phyloP scores from a whole-genome alignment of 2,113 vertebrate species.

The Nothocercus nigrocapillus region DNA sequence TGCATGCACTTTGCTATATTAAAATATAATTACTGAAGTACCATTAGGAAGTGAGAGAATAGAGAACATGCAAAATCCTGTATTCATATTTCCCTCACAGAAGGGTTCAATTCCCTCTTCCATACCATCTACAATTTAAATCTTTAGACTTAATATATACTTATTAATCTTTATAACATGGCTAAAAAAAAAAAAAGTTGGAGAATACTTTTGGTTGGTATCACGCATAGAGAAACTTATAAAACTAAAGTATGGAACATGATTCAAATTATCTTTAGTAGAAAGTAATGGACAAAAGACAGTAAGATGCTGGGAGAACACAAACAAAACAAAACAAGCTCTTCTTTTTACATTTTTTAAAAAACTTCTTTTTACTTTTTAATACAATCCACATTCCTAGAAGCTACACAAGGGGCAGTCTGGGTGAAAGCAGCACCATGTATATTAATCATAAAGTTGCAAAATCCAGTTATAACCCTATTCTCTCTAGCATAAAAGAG shows the following conservation, averaged over 20 bases:
- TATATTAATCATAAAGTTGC: background rate
- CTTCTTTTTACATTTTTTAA: background rate
- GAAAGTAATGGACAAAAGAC: background rate
- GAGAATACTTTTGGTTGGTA: background rate
- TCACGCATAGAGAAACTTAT: background rate
- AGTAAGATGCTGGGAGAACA: background rate
- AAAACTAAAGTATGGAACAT: background rate
- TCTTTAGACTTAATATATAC: background rate
- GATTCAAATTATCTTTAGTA: background rate
- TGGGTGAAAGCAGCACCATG: rapidly evolving
- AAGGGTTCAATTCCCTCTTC: background rate
- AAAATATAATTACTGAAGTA: background rate
- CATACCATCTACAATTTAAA: background rate
- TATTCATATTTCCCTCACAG: background rate
- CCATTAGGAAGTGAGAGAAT: background rate
- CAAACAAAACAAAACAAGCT: background rate
- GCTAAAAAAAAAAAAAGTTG: background rate
- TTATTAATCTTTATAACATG: background rate
- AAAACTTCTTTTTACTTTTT: background rate
- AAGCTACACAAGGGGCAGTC: background rate
- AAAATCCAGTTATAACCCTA: background rate
- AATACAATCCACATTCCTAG: background rate
- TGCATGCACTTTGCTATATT: background rate
- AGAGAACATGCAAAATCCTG: background rate
- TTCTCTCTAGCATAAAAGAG: background rate